These are phyloP conservation scores for Hapalemur alaotrensis DNA, from an alignment of 2,797 vertebrate species.

Conservation along the genomic window DNA sequence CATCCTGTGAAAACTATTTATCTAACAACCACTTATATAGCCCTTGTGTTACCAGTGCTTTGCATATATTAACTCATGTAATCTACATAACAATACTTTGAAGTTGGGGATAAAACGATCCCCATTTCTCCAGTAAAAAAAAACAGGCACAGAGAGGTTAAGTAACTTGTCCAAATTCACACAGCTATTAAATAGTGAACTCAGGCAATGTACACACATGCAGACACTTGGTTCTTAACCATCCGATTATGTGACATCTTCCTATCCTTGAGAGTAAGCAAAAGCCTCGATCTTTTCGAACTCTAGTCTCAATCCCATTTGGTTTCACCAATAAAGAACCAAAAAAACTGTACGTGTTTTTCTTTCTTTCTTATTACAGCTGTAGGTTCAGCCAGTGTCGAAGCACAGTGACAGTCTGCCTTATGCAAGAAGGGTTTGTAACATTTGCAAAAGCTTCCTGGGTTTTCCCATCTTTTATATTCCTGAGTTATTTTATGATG, in stretches of 20 bases:
- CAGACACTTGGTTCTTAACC: neutral
- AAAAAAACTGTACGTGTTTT: neutral
- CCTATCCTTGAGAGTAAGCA: neutral
- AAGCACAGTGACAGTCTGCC: neutral
- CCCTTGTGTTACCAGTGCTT: neutral
- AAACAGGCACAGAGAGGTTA: neutral
- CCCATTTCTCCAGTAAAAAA: neutral
- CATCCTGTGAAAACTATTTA: constrained; percentile 32
- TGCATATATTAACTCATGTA: constrained; percentile 20
- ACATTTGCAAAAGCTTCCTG: neutral
- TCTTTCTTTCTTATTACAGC: neutral
- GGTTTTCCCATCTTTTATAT: neutral
- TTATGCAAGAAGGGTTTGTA: neutral
- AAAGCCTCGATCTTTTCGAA: neutral
- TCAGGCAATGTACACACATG: neutral
- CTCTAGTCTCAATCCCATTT: neutral
- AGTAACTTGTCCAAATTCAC: neutral
- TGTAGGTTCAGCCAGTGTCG: neutral
- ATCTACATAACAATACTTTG: neutral
- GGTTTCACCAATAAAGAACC: neutral
- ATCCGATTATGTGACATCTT: neutral
- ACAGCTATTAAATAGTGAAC: neutral
- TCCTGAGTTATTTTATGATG: neutral
- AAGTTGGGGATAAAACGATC: neutral
- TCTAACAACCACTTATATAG: neutral